Evolutionary conservation across 1,140 invertebrate genomes (phyloP).

Genomic region (Drosophila prosaltans): DNA sequence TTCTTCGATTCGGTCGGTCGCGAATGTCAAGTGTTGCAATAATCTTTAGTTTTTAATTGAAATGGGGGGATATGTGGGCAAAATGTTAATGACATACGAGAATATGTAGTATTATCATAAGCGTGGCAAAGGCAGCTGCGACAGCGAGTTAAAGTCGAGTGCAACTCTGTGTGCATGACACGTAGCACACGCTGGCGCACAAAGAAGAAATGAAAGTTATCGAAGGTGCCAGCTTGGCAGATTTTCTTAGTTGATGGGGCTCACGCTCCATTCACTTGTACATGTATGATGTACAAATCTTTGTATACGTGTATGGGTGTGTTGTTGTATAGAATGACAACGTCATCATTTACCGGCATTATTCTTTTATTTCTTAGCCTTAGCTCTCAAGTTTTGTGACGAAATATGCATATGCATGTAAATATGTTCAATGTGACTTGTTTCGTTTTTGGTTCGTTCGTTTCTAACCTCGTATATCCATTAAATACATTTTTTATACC

Average conservation of each 20-base stretch:
- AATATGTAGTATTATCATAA: constrained; percentile 45
- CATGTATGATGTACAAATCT: not conserved
- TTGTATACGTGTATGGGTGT: constrained; percentile 15
- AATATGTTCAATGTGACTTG: constrained; percentile 17
- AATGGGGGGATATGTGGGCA: not conserved
- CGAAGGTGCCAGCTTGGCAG: constrained; percentile 82
- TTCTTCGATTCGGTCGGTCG: not conserved
- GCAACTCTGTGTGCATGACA: constrained; percentile 71
- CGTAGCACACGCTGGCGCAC: constrained; percentile 63
- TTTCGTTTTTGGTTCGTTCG: constrained; percentile 49
- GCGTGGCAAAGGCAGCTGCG: constrained; percentile 69
- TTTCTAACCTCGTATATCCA: constrained; percentile 62
- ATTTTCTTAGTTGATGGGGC: constrained; percentile 58
- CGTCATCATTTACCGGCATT: constrained; percentile 48
- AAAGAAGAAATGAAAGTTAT: constrained; percentile 77
- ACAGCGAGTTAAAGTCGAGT: constrained; percentile 40
- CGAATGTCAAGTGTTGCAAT: not conserved
- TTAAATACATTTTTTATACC: constrained; percentile 7
- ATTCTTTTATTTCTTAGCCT: constrained; percentile 6
- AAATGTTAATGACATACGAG: constrained; percentile 17
- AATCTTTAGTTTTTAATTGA: not conserved
- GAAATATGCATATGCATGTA: constrained; percentile 11
- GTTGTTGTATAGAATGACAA: constrained; percentile 15
- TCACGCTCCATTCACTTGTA: constrained; percentile 30
- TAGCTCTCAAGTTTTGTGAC: constrained; percentile 25